Conservation (phyloP, 2,113 vertebrate genomes). For the Conger conger region DNA sequence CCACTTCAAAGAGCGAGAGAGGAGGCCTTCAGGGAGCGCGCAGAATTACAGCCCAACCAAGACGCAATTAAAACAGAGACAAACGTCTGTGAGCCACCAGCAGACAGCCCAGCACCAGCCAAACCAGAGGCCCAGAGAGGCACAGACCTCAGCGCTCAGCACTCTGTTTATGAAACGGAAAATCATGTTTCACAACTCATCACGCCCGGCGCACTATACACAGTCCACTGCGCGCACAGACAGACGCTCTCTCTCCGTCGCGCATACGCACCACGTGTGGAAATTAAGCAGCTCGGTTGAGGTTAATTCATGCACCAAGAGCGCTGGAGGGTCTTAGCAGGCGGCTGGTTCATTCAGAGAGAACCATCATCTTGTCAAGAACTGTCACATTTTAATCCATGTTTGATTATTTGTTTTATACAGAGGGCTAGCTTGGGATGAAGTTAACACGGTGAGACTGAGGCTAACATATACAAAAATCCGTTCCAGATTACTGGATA, state of each 20-base stretch:
- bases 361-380: background rate
- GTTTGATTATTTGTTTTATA: background rate
- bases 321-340: background rate
- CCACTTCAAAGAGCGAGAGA: conserved; percentile 42
- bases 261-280: background rate
- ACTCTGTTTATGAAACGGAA: background rate
- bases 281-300: background rate
- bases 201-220: background rate
- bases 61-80: background rate
- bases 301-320: background rate
- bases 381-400: background rate
- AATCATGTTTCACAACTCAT: background rate
- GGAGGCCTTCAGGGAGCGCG: conserved; percentile 36
- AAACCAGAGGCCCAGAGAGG: background rate
- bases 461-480: no score
- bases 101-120: background rate
- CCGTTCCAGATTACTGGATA: no score
- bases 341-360: background rate
- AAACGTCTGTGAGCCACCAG: background rate
- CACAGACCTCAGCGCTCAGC: background rate
- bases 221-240: background rate
- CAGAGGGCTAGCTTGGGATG: no score
- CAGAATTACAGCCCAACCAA: background rate
- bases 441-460: no score
- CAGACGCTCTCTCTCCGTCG: background rate